phyloP scores from a whole-genome alignment of 2,797 vertebrate genomes.

The Danio jaintianensis region DNA sequence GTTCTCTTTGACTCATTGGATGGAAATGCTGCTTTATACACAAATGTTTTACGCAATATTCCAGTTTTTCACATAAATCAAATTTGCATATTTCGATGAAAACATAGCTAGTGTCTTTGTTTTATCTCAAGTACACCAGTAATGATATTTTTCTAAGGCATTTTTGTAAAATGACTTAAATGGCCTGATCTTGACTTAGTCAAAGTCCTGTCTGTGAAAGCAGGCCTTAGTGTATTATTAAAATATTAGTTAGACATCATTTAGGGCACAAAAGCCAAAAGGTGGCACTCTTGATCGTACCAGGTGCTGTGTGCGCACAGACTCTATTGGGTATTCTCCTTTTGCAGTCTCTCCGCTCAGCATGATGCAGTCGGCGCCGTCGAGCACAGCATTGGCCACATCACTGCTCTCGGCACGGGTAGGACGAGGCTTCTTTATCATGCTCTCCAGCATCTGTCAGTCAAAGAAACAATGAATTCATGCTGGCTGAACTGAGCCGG shows the following conservation, averaged over 20 bases:
- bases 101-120: too few species aligned
- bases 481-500: background rate
- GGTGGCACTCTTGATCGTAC: conserved; percentile 79
- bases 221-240: background rate
- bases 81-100: too few species aligned
- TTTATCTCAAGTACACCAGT: too few species aligned
- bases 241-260: background rate
- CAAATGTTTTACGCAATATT: too few species aligned
- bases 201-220: too few species aligned
- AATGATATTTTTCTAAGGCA: too few species aligned
- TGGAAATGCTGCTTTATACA: too few species aligned
- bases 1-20: too few species aligned
- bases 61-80: too few species aligned
- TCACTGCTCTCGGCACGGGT: conserved; percentile 86
- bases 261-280: background rate
- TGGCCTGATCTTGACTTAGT: too few species aligned
- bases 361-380: conserved; percentile 90
- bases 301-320: conserved; percentile 91
- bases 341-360: conserved; percentile 97
- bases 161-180: too few species aligned
- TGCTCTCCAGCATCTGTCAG: conserved; percentile 88
- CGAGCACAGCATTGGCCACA: conserved; percentile 73
- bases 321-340: conserved; percentile 96
- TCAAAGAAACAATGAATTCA: background rate
- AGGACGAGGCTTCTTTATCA: conserved; percentile 90